Evolutionary conservation across 2,888 invertebrate species (phyloP).

Genomic region (Epinotia demarniana): DNA sequence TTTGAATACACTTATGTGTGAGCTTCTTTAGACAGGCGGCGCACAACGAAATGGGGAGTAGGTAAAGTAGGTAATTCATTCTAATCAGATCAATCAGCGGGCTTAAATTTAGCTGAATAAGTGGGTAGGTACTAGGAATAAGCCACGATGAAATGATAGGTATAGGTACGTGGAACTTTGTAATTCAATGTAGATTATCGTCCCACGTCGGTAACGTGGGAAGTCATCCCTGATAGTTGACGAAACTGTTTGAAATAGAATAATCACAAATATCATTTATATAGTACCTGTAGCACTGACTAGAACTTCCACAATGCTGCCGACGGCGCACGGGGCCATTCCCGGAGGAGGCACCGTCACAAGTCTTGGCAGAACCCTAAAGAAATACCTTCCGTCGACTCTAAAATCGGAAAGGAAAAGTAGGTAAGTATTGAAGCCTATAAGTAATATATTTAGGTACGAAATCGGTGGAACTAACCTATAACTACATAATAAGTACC

Average conservation of each 20-base stretch:
- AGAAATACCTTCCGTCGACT: slow-evolving; percentile 88
- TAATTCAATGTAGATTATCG: not conserved
- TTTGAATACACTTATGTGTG: too few species aligned
- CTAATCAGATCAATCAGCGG: too few species aligned
- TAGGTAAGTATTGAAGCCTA: not conserved
- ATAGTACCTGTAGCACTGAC: slow-evolving; percentile 90
- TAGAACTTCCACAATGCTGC: slow-evolving; percentile 97
- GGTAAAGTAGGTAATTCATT: too few species aligned
- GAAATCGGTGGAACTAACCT: too few species aligned
- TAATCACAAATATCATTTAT: not conserved
- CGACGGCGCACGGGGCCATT: slow-evolving; percentile 97
- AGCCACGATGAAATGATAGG: too few species aligned
- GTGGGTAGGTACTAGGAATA: not conserved
- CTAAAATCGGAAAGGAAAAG: slow-evolving; percentile 54
- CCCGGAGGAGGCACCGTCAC: slow-evolving; percentile 95
- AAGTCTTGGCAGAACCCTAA: slow-evolving; percentile 94
- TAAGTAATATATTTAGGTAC: not conserved
- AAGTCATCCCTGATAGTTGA: not conserved
- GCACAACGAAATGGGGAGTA: too few species aligned
- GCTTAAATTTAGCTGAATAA: too few species aligned
- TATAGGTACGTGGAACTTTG: too few species aligned
- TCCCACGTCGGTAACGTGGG: not conserved
- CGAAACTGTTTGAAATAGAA: too few species aligned
- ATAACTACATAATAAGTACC: too few species aligned
- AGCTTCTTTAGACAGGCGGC: too few species aligned